phyloP scores from a whole-genome alignment of 2,888 invertebrate genomes.

The Noctuana brunneofusca region DNA sequence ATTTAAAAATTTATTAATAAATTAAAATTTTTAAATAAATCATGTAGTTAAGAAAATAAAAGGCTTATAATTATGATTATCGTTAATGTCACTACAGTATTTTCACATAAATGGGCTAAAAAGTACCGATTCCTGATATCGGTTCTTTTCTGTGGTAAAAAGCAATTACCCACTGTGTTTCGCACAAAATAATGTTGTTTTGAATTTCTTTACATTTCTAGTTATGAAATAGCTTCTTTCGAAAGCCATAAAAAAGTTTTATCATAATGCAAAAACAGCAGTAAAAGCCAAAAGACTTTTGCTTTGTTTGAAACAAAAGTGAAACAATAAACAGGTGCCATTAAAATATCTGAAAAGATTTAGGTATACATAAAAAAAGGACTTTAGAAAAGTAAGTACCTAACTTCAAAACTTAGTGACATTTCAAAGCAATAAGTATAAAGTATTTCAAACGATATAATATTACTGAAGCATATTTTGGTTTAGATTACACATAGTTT shows the following conservation, averaged over 20 bases:
- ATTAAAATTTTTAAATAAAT: too few species aligned
- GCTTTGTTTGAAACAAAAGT: slow-evolving; percentile 4
- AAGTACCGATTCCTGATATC: not conserved
- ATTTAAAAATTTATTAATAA: too few species aligned
- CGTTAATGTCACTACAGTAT: too few species aligned
- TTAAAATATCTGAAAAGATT: slow-evolving; percentile 4
- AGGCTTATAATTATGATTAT: too few species aligned
- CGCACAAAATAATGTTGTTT: not conserved
- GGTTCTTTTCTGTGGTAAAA: too few species aligned
- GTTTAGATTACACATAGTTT: too few species aligned
- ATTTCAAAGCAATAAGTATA: not conserved
- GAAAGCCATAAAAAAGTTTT: slow-evolving; percentile 31
- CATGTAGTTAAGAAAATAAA: too few species aligned
- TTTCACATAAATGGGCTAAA: too few species aligned
- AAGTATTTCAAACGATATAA: not conserved
- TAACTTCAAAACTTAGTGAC: slow-evolving; percentile 6
- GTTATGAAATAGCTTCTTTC: not conserved
- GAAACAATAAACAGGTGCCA: slow-evolving; percentile 14
- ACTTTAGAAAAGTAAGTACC: not conserved
- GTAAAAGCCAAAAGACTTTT: slow-evolving; percentile 35
- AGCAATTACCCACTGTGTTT: not conserved
- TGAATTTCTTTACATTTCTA: slow-evolving; percentile 1
- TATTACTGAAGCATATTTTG: too few species aligned
- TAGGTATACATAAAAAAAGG: not conserved
- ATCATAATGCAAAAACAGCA: slow-evolving; percentile 37